Conservation (phyloP, 2,888 invertebrate species). For the Cynaeus angustus region DNA sequence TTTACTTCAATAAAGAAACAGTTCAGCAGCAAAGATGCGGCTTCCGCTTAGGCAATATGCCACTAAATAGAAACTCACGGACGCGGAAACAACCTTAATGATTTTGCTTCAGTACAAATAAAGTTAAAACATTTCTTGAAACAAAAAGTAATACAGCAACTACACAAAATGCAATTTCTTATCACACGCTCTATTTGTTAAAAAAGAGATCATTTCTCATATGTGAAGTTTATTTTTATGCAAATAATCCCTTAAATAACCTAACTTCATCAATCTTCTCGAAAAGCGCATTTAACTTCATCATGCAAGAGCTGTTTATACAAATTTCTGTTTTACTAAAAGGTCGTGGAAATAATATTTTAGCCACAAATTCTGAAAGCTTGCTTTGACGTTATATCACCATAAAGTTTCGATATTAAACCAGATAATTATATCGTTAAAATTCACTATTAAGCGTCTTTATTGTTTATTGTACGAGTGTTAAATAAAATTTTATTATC, state of each 20-base stretch:
- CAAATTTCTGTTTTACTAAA: conserved; percentile 34
- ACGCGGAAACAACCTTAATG: conserved; percentile 64
- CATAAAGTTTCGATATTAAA: conserved; percentile 37
- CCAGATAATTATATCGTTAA: conserved; percentile 39
- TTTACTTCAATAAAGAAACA: conserved; percentile 50
- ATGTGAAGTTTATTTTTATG: conserved; percentile 12
- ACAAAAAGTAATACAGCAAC: conserved; percentile 42
- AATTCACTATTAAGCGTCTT: conserved; percentile 28
- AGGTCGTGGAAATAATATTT: conserved; percentile 30
- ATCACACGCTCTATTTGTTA: conserved; percentile 8
- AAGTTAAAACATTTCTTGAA: conserved; percentile 51
- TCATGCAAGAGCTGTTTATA: conserved; percentile 31
- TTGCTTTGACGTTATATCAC: conserved; percentile 32
- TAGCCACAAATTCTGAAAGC: conserved; percentile 29
- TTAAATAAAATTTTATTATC: conserved; percentile 4
- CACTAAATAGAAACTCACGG: conserved; percentile 64
- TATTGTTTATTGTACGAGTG: conserved; percentile 16
- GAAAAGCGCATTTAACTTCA: conserved; percentile 28
- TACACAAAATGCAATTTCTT: conserved; percentile 34
- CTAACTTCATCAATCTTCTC: conserved; percentile 32
- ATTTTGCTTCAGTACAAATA: conserved; percentile 61
- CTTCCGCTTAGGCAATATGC: conserved; percentile 58
- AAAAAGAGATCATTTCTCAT: not conserved
- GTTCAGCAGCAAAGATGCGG: conserved; percentile 47
- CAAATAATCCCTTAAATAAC: conserved; percentile 16